Evolutionary conservation across 1,140 invertebrate genomes (phyloP).

Genomic region (Spodoptera litura): DNA sequence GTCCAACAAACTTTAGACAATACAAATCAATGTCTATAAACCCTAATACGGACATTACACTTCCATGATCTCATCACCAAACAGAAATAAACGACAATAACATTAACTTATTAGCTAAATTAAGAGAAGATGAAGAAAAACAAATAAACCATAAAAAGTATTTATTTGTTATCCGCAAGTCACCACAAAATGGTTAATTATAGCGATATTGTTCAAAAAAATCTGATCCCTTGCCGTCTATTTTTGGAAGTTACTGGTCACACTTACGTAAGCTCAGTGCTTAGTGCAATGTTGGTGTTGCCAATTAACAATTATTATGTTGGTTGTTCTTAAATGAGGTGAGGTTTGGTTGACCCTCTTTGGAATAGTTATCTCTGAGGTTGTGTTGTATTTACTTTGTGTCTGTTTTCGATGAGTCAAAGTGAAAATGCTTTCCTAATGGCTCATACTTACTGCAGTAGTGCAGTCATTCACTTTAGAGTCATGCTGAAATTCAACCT

Average conservation of each 20-base stretch:
- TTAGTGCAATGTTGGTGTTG: slow-evolving; percentile 33
- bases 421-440: neutral
- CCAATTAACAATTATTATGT: slow-evolving; percentile 42
- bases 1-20: neutral
- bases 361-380: slow-evolving; percentile 3
- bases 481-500: too few relatives aligned
- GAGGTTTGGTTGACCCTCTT: slow-evolving; percentile 38
- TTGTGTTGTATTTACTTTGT: neutral
- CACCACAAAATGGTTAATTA: slow-evolving; percentile 8
- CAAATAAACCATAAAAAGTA: neutral
- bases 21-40: neutral
- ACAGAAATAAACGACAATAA: neutral
- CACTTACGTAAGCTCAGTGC: slow-evolving; percentile 33
- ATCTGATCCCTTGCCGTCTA: neutral
- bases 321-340: slow-evolving; percentile 19
- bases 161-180: slow-evolving; percentile 8
- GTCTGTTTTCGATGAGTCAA: slow-evolving; percentile 3
- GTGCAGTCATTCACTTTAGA: too few relatives aligned
- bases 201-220: slow-evolving; percentile 31
- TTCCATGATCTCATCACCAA: too few relatives aligned
- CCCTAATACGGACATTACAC: too few relatives aligned
- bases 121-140: neutral
- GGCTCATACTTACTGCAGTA: neutral
- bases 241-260: slow-evolving; percentile 18
- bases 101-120: slow-evolving; percentile 5